phyloP scores from a whole-genome alignment of 2,797 vertebrate species.

The Argya squamiceps region DNA sequence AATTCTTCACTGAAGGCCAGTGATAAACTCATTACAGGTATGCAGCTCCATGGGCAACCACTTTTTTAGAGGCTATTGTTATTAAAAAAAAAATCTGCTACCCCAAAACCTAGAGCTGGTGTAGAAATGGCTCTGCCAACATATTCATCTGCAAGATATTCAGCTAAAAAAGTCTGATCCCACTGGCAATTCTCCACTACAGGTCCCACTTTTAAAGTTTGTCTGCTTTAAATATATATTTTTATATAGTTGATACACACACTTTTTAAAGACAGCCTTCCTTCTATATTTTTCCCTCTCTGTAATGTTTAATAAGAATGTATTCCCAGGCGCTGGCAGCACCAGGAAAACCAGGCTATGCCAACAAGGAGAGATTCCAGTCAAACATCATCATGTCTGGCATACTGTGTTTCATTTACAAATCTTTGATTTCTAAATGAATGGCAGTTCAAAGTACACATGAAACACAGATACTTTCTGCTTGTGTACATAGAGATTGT shows the following conservation, averaged over 20 bases:
- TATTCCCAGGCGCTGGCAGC: not conserved
- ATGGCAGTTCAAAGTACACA: slow-evolving; percentile 53
- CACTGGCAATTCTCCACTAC: not conserved
- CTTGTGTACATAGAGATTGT: slow-evolving; percentile 36
- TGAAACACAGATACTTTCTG: slow-evolving; percentile 42
- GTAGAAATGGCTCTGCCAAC: not conserved
- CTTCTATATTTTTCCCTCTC: not conserved
- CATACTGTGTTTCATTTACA: slow-evolving; percentile 24
- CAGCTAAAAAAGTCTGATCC: not conserved
- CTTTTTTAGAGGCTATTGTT: not conserved
- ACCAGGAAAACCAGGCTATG: not conserved
- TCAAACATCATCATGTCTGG: not conserved
- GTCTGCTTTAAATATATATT: not conserved
- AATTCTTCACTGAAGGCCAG: not conserved
- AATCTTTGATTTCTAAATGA: slow-evolving; percentile 63
- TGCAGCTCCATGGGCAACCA: not conserved
- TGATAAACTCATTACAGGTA: not conserved
- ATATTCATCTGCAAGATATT: not conserved
- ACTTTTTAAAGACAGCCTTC: not conserved
- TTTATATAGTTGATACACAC: not conserved
- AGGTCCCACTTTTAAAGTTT: not conserved
- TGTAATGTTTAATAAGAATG: not conserved
- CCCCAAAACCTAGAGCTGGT: not conserved
- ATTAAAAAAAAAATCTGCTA: not conserved
- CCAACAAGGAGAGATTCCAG: slow-evolving; percentile 37